Base-by-base conservation (phyloP, 2,797 vertebrate genomes). In the Selene dorsalis region DNA sequence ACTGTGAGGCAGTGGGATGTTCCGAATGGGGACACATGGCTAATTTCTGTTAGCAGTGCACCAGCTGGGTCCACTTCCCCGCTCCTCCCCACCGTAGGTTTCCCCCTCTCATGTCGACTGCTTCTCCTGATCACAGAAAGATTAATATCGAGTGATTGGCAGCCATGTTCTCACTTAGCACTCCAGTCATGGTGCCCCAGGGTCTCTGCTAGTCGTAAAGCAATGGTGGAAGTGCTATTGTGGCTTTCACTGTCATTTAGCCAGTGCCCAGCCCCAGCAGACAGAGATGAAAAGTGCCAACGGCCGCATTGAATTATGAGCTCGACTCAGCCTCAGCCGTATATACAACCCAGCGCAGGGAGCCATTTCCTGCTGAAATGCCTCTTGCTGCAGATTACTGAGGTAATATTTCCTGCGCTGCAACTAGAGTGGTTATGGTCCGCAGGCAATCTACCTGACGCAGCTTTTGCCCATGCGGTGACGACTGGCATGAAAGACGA, bases 71-170 rank as follows among this genome's bases (percentile, higher is more conserved):
- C 87, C 77, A 50, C 65, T 57, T 74, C 53, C 48, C 48, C 1
- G 79, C 63, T 75, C 70, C 66, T 80, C 67, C 70, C 52, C 59
- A 1, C 13, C 43, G 32, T 75, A n/a, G 32, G 67, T 75, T 73
- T 20, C 38, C 56, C 56, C 58, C 58, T 55, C 69, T 58, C 74
- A 52, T 50, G 52, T 75, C 45, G n/a, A 56, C 80, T 35, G 59
- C 81, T 79, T 79, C 73, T 69, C 68, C 41, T 72, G 77, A 88
- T 91, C 85, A 80, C 65, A 68, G 64, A 58, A 59, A 85, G 90
- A 91, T 93, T 87, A 85, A 91, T 91, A 79, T 62, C 83, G 79
- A 86, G 69, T 89, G 87, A 91, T 91, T 92, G 91, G 90, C 89
- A 86, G 84, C 81, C 82, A 56, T 84, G 76, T 90, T 87, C 84